Percentiles rank a stretch among this genome's conserved stretches.
These are phyloP conservation scores for Diprion similis DNA, from an alignment of 1,140 invertebrate genomes.

Conservation along the genomic window DNA sequence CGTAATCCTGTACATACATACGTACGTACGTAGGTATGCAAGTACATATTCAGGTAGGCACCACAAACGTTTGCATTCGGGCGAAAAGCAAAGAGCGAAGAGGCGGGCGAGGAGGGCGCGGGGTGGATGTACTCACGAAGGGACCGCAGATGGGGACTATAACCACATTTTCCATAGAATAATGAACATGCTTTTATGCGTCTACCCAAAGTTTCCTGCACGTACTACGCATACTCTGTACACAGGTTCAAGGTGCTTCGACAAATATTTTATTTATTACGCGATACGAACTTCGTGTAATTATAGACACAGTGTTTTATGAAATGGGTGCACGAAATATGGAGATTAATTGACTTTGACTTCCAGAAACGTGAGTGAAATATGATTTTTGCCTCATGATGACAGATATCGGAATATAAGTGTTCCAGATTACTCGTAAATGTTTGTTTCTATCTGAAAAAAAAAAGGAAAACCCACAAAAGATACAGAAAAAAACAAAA, in stretches of 20 bases:
- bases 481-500: too few relatives aligned
- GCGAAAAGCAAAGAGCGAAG: not conserved
- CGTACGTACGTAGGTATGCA: not conserved
- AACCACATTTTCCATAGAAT: constrained; percentile 2
- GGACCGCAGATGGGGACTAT: not conserved
- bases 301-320: too few relatives aligned
- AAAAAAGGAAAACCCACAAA: too few relatives aligned
- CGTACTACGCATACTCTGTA: too few relatives aligned
- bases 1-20: too few relatives aligned
- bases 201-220: not conserved
- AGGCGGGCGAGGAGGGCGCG: not conserved
- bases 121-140: not conserved
- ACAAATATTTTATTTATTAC: too few relatives aligned
- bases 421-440: too few relatives aligned
- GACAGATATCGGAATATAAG: too few relatives aligned
- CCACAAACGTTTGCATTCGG: not conserved
- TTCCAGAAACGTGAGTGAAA: not conserved
- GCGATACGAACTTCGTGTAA: too few relatives aligned
- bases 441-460: too few relatives aligned
- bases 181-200: not conserved
- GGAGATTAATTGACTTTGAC: not conserved
- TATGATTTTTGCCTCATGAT: too few relatives aligned
- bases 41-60: not conserved
- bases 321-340: not conserved
- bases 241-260: too few relatives aligned